These are phyloP conservation scores for Agapostemon virescens DNA, from an alignment of 2,888 invertebrate species.

Conservation along the genomic window DNA sequence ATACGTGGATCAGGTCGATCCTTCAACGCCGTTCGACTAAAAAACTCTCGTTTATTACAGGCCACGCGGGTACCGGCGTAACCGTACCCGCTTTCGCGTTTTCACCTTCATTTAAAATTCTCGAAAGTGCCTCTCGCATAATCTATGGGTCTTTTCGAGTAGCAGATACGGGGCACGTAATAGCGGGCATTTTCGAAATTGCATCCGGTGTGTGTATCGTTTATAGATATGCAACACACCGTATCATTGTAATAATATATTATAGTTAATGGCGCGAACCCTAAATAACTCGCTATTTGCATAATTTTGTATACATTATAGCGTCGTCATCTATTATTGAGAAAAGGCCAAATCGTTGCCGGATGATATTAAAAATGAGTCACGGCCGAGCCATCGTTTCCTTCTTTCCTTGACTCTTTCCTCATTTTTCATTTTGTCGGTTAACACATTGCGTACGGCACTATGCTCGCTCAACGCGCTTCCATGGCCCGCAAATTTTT, in stretches of 20 bases:
- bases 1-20: conserved; percentile 73
- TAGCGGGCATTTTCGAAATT: conserved; percentile 47
- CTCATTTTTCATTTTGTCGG: no score
- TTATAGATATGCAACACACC: conserved; percentile 37
- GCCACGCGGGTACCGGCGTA: conserved; percentile 30
- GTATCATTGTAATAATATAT: conserved; percentile 41
- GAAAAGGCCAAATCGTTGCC: background rate
- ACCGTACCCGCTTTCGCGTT: conserved; percentile 38
- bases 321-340: conserved; percentile 30
- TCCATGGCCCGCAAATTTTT: no score
- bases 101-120: conserved; percentile 52
- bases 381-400: background rate
- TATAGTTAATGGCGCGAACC: conserved; percentile 43
- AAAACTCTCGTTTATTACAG: conserved; percentile 71
- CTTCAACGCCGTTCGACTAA: conserved; percentile 70
- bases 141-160: conserved; percentile 41
- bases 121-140: conserved; percentile 39
- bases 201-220: conserved; percentile 45
- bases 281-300: conserved; percentile 46
- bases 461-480: no score
- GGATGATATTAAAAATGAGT: conserved; percentile 9
- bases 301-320: conserved; percentile 53
- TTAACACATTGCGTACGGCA: no score
- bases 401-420: background rate
- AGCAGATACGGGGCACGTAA: conserved; percentile 34